Conservation (phyloP, 2,797 vertebrate species). For the Choloepus didactylus region DNA sequence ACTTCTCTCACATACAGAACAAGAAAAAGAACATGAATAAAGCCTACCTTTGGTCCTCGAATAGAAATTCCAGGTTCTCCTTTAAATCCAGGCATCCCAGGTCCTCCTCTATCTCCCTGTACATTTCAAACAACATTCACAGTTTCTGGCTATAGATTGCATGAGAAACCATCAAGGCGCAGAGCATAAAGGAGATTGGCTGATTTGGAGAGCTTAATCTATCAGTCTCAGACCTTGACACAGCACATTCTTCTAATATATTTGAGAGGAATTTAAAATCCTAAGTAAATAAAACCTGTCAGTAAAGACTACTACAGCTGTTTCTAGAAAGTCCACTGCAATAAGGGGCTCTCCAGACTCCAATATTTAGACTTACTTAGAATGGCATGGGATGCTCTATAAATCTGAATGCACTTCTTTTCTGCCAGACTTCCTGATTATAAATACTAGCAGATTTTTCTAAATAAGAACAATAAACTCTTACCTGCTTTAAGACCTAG, state of each 20-base stretch:
- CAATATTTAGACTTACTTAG: neutral
- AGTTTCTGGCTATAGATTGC: conserved; percentile 40
- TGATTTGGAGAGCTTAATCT: conserved; percentile 4
- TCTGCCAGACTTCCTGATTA: neutral
- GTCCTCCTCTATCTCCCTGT: conserved; percentile 92
- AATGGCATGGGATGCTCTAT: conserved; percentile 1
- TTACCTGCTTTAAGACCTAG: neutral
- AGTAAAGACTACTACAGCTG: neutral
- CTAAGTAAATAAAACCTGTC: conserved; percentile 42
- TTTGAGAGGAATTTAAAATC: conserved; percentile 28
- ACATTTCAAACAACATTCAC: conserved; percentile 66
- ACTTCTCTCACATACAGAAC: neutral
- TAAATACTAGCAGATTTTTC: neutral
- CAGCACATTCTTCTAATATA: neutral
- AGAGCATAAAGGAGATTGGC: neutral
- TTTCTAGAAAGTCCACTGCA: conserved; percentile 14
- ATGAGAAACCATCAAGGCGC: neutral
- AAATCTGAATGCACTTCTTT: conserved; percentile 51
- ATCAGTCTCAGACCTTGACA: neutral
- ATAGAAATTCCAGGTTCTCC: conserved; percentile 91
- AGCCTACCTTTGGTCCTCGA: conserved; percentile 90
- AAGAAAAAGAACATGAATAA: neutral
- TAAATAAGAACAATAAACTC: neutral
- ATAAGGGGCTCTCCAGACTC: neutral
- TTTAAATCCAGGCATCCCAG: conserved; percentile 88